Base-by-base conservation (phyloP, 37 sponge, comb jelly and placozoan species). In the Haliclona indistincta region DNA sequence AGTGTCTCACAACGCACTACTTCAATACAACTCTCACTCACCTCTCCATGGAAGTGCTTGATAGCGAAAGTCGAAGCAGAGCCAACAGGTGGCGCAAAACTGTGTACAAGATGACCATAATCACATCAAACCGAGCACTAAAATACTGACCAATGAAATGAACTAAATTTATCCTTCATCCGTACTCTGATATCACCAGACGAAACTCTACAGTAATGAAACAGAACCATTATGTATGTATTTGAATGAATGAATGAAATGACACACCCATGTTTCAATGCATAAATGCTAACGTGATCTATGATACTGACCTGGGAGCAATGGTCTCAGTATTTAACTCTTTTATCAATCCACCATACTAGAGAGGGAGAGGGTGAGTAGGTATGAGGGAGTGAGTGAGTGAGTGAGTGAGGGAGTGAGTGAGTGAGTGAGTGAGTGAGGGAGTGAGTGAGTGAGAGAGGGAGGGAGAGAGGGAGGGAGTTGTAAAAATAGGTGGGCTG, bases 101-200 rank as follows among this genome's bases (percentile, higher is more conserved):
- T 79, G 45, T 54, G 13, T 0, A 13, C n/a, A n/a, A n/a, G n/a
- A n/a, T n/a, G n/a, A n/a, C n/a, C n/a, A n/a, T n/a, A n/a, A n/a
- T n/a, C n/a, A n/a, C n/a, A n/a, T n/a, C n/a, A n/a, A n/a, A n/a
- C n/a, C n/a, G n/a, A n/a, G n/a, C n/a, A n/a, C n/a, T n/a, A 25
- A 22, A 20, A 19, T 20, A 23, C 68, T 43, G 25, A 81, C 81
- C 81, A 63, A 39, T 67, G 43, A 71, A 72, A 63, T 28, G 39
- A 19, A 22, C 75, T 39, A 51, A 86, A 91, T 38, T 64, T 69
- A 2, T 82, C 68, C 51, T 70, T 81, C 41, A 91, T 49, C 28
- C 92, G 30, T 37, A 82, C 61, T 28, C 92, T 67, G 22, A 91
- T 82, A 64, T 90, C 91, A 26, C 85, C 82, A 28, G 86, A 81